Percentiles rank a stretch among this genome's conserved stretches.
Conservation (phyloP, 2,113 vertebrate species). For the Neodontobutis hainanensis region DNA sequence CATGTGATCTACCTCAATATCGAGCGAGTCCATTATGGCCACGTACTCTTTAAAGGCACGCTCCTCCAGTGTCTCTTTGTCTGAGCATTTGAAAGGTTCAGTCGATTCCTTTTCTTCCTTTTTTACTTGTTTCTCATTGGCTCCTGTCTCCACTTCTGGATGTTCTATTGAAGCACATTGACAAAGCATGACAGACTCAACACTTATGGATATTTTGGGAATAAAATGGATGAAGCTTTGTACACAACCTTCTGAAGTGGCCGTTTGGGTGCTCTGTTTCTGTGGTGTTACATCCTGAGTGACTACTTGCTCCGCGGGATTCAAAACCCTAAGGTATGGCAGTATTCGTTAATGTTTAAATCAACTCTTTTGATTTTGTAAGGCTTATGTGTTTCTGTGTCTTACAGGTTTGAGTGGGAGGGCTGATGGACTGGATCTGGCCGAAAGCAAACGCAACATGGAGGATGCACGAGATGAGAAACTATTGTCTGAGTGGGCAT, state of each 20-base stretch:
- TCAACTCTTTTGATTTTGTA: not conserved
- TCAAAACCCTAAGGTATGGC: not conserved
- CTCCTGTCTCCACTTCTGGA: slow-evolving; percentile 36
- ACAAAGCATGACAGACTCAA: too few species aligned
- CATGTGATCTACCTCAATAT: slow-evolving; percentile 23
- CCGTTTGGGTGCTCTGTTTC: not conserved
- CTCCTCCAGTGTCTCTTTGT: slow-evolving; percentile 45
- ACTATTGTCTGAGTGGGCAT: not conserved
- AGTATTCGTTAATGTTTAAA: not conserved
- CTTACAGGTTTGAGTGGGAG: not conserved
- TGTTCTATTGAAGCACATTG: too few species aligned
- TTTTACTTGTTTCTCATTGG: slow-evolving; percentile 24
- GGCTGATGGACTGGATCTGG: not conserved
- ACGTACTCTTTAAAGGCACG: slow-evolving; percentile 62
- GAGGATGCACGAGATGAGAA: not conserved
- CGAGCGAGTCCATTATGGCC: slow-evolving; percentile 54
- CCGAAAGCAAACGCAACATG: not conserved
- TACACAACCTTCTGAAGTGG: not conserved
- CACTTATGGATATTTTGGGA: too few species aligned
- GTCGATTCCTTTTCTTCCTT: not conserved
- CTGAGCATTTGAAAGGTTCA: not conserved
- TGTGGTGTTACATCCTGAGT: not conserved
- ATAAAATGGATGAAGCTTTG: not conserved
- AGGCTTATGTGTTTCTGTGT: not conserved
- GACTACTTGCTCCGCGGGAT: not conserved